Base-by-base conservation (phyloP, 2,888 invertebrate species). In the Patella ulyssiponensis region DNA sequence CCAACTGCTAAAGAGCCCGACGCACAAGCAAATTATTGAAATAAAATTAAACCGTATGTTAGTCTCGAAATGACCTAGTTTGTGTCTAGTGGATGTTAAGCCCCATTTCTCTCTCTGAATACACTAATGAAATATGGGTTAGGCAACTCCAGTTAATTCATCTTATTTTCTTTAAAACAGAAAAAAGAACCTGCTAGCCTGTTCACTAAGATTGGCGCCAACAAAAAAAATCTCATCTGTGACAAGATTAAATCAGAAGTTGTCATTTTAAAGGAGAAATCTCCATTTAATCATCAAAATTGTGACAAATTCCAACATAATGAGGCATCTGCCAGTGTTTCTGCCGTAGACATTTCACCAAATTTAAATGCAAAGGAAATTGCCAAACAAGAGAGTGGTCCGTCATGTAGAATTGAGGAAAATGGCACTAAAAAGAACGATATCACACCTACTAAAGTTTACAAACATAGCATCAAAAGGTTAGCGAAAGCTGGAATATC, bases 401-500 rank as follows among this genome's bases (percentile, higher is more conserved):
- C 7, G 44, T 44, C 44, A 44, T 44, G 44, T 44, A 4, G 9
- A 44, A 44, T 44, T 9, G 44, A 44, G 9, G 9, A 44, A 44
- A 17, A 15, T 69, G n/a, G 54, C 17, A 14, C 54, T 9, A 12
- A 27, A 23, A 14, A 20, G 17, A 71, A 52, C n/a, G 33, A 23
- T n/a, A 70, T 69, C 15, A 81, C 83, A 23, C 83, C 82, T 17
- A 80, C 79, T 9, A 83, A 83, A 77, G 20, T 78, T 12, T 80
- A 80, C 52, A 75, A 73, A 52, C 64, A 73, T 14, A 72, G 72
- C 14, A 64, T 82, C 3, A 87, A 87, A 77, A 81, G 87, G 58
- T 82, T 84, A 81, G 83, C 86, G 52, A 83, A 85, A 71, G 51
- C 82, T 33, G 86, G 87, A 1, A 71, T 79, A 33, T 86, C 86